Evolutionary conservation across 1,140 invertebrate species (phyloP).

Genomic region (Polyergus mexicanus): DNA sequence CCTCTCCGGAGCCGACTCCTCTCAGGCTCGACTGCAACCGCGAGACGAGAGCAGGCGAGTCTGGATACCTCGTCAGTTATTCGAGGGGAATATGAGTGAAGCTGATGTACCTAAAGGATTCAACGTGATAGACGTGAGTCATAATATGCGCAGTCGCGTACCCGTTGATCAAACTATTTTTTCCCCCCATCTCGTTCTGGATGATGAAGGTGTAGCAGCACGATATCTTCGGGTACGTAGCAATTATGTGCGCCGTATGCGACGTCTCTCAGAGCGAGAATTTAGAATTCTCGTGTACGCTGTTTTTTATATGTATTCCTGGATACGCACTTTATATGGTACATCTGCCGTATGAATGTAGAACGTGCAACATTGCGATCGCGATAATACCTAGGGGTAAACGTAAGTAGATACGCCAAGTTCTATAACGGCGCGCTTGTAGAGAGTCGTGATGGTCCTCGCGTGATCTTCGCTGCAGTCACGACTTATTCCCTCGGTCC

Average conservation of each 20-base stretch:
- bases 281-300: slow-evolving; percentile 17
- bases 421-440: slow-evolving; percentile 70
- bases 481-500: slow-evolving; percentile 69
- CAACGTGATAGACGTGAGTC: slow-evolving; percentile 56
- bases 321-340: neutral
- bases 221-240: slow-evolving; percentile 39
- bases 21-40: slow-evolving; percentile 20
- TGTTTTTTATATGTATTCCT: neutral
- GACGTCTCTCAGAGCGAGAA: slow-evolving; percentile 45
- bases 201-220: slow-evolving; percentile 56
- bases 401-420: slow-evolving; percentile 25
- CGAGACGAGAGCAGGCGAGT: slow-evolving; percentile 33
- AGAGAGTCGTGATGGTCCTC: slow-evolving; percentile 75
- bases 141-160: slow-evolving; percentile 54
- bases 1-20: slow-evolving; percentile 35
- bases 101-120: slow-evolving; percentile 54
- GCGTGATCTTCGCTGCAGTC: slow-evolving; percentile 73
- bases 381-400: slow-evolving; percentile 46
- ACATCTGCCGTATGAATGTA: neutral
- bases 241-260: slow-evolving; percentile 43
- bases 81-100: slow-evolving; percentile 51
- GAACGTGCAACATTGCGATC: slow-evolving; percentile 50
- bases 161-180: slow-evolving; percentile 61
- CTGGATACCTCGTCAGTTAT: slow-evolving; percentile 54
- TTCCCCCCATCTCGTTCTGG: slow-evolving; percentile 41